Evolutionary conservation across 1,140 invertebrate genomes (phyloP), one percentile per base, ranked within the genome.

Genomic region (Heliconius melpomene): DNA sequence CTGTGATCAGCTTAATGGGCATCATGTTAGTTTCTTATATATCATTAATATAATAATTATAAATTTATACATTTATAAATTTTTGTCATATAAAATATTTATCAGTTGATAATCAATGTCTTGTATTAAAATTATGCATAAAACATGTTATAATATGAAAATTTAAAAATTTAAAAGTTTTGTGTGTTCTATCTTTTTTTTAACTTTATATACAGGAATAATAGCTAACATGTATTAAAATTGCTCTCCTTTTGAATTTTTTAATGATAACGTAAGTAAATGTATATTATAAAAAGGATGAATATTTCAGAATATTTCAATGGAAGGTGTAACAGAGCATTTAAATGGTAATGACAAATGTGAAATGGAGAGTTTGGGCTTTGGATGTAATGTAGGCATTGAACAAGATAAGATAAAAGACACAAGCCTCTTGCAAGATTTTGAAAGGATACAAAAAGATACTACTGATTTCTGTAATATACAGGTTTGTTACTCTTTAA

Each of bases 391-490:
- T 89, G 91, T 94, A 46, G 88, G 88, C 81, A 86, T 88, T 86
- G 93, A 93, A 80, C 82, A 90, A 79, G 91, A 93, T 70, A 93
- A 93, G 83, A 87, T 87, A 70, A 91, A 89, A 79, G 90, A 92
- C 70, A 88, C 82, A 78, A 83, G 82, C 75, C 82, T 93, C n/a
- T 90, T 93, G 83, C 87, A 94, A 81, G 93, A 95, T 80, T 92
- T 94, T 85, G 94, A 94, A 78, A 93, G 94, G 82, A 94, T 95
- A 88, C 94, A 95, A 80, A 94, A 94, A 84, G 94, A 95, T 83
- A 95, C 94, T 52, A 95, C 93, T 77, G 94, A 95, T 83, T 94
- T 95, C 85, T 94, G 94, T 80, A 93, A 95, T 86, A 93, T 95
- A 88, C 93, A 94, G 91, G 94, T 95, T 2, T 38, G 71, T 38